Evolutionary conservation across 2,888 invertebrate genomes (phyloP).

Genomic region (Pristionchus maxplancki): DNA sequence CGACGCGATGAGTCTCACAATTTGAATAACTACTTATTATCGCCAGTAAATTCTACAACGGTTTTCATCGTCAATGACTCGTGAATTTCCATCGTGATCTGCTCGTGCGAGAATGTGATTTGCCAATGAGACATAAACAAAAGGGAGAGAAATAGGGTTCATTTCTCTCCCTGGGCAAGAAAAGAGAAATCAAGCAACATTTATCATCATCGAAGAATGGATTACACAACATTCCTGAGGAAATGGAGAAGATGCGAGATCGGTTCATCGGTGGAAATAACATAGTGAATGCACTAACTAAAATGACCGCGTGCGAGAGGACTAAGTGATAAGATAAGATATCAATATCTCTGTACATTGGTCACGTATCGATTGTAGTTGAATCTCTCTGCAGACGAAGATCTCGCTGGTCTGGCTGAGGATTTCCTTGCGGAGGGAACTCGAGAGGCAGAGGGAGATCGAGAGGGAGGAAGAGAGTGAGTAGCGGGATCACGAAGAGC

Average conservation of each 20-base stretch:
- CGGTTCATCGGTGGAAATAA: neutral
- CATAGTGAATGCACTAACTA: neutral
- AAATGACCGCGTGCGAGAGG: too few species aligned
- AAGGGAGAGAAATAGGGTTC: neutral
- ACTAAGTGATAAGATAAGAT: neutral
- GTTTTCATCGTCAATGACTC: too few species aligned
- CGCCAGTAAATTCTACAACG: neutral
- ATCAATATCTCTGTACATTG: constrained; percentile 33
- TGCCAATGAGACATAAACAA: constrained; percentile 21
- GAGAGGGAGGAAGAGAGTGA: constrained; percentile 47
- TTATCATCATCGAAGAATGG: constrained; percentile 31
- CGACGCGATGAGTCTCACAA: neutral
- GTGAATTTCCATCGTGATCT: too few species aligned
- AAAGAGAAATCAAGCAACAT: neutral
- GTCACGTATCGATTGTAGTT: constrained; percentile 39
- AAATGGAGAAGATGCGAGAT: constrained; percentile 1
- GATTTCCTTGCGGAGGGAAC: constrained; percentile 52
- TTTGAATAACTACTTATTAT: neutral
- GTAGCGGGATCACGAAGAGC: neutral
- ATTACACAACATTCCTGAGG: constrained; percentile 11
- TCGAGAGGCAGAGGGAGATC: constrained; percentile 55
- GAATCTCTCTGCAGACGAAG: constrained; percentile 33
- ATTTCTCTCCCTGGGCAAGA: neutral
- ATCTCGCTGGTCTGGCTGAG: constrained; percentile 16
- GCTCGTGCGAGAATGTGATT: too few species aligned